These are phyloP conservation scores for Stenchaetothrips biformis DNA, from an alignment of 2,888 invertebrate genomes.

Conservation along the genomic window DNA sequence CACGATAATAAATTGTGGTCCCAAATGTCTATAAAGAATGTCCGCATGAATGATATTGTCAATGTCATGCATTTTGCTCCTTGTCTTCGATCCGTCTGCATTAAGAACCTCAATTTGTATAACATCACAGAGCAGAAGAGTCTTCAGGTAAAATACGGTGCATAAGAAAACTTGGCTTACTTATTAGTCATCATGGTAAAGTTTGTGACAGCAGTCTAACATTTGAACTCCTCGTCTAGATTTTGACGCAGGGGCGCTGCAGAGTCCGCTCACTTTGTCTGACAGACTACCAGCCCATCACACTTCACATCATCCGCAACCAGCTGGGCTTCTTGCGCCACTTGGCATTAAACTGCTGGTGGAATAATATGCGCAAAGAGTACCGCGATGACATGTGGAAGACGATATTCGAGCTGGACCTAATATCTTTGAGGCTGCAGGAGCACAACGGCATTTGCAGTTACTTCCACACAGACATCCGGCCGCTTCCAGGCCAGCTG, in stretches of 20 bases:
- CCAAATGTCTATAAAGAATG: neutral
- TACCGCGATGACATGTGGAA: neutral
- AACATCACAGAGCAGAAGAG: neutral
- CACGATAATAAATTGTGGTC: neutral
- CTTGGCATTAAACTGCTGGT: neutral
- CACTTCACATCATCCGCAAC: neutral
- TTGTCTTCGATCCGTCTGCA: neutral
- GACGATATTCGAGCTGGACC: neutral
- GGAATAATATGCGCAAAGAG: neutral
- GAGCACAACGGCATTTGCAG: neutral
- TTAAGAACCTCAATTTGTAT: neutral
- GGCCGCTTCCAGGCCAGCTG: neutral
- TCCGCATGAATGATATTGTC: neutral
- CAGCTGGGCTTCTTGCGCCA: constrained; percentile 6
- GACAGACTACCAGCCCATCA: constrained; percentile 2
- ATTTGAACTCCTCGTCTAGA: neutral
- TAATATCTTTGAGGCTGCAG: neutral
- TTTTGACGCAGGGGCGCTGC: neutral
- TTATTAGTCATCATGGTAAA: too few relatives aligned
- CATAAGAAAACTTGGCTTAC: too few relatives aligned
- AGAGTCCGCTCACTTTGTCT: neutral
- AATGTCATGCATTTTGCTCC: neutral
- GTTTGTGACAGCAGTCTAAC: too few relatives aligned
- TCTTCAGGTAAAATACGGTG: neutral
- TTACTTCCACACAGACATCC: constrained; percentile 5